Percentiles rank a stretch among this genome's conserved stretches.
These are phyloP conservation scores for Entomyzon cyanotis DNA, from an alignment of 2,113 vertebrate species.

Conservation along the genomic window DNA sequence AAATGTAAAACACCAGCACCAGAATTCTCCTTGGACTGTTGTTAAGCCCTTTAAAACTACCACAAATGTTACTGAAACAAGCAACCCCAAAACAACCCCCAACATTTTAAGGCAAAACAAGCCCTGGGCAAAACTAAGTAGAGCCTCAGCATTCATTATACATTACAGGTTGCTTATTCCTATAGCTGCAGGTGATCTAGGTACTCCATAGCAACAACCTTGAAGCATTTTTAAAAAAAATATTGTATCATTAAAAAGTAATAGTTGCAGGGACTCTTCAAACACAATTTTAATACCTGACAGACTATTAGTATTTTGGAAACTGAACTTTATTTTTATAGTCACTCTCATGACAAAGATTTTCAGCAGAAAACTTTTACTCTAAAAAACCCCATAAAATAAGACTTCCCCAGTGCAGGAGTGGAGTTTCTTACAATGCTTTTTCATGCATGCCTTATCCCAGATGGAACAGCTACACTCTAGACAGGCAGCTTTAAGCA, in stretches of 20 bases:
- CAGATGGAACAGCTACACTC: accelerated
- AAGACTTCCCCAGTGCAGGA: not conserved
- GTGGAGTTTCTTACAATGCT: not conserved
- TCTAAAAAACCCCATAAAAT: not conserved
- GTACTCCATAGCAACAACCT: not conserved
- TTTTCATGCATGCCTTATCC: not conserved
- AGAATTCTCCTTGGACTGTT: not conserved
- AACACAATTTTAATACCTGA: not conserved
- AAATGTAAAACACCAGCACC: not conserved
- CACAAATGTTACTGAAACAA: not conserved
- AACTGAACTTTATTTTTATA: not conserved
- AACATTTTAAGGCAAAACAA: conserved; percentile 32
- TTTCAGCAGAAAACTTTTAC: not conserved
- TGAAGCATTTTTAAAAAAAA: not conserved
- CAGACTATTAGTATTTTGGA: not conserved
- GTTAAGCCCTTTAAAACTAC: not conserved
- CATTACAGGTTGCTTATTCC: conserved; percentile 15
- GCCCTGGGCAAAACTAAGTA: conserved; percentile 28
- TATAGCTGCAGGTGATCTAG: conserved; percentile 39
- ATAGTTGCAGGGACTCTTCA: not conserved
- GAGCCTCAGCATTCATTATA: conserved; percentile 32
- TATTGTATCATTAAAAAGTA: conserved; percentile 12
- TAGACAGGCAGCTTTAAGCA: not conserved
- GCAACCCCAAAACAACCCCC: not conserved
- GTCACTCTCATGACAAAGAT: not conserved